Evolutionary conservation across 2,888 invertebrate species (phyloP).

Genomic region (Athalia rosae): DNA sequence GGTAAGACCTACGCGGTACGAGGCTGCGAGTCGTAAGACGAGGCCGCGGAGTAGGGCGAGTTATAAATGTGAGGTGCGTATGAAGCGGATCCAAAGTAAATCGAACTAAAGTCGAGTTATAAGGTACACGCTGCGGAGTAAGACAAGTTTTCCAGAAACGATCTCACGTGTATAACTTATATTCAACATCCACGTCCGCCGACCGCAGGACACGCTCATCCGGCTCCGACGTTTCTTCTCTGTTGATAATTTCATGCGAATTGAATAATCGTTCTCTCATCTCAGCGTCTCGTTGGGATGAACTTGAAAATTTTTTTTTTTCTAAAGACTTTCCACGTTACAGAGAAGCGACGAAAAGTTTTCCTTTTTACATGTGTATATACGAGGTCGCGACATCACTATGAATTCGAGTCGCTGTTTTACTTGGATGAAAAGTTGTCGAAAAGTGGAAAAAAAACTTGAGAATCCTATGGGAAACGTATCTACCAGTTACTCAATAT

Average conservation of each 20-base stretch:
- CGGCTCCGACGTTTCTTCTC: neutral
- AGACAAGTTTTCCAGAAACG: constrained; percentile 15
- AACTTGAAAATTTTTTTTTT: too few relatives aligned
- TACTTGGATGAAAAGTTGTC: too few relatives aligned
- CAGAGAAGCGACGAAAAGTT: too few relatives aligned
- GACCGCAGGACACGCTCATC: neutral
- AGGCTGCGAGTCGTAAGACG: neutral
- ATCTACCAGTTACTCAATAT: too few relatives aligned
- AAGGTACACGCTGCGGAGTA: neutral
- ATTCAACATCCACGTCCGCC: constrained; percentile 10
- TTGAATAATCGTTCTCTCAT: neutral
- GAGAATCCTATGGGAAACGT: too few relatives aligned
- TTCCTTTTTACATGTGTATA: too few relatives aligned
- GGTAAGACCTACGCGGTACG: too few relatives aligned
- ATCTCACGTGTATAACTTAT: too few relatives aligned
- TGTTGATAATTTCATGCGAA: neutral
- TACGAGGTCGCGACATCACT: too few relatives aligned
- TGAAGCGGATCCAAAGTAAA: neutral
- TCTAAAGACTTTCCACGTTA: too few relatives aligned
- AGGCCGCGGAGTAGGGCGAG: neutral
- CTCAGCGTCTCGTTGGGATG: neutral
- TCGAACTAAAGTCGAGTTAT: neutral
- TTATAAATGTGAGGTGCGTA: neutral
- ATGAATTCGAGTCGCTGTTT: too few relatives aligned
- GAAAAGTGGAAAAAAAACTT: too few relatives aligned